Percentiles rank a stretch among this genome's conserved stretches.
These are phyloP conservation scores for Myotis davidii DNA, from an alignment of 2,113 vertebrate genomes.

Conservation along the genomic window DNA sequence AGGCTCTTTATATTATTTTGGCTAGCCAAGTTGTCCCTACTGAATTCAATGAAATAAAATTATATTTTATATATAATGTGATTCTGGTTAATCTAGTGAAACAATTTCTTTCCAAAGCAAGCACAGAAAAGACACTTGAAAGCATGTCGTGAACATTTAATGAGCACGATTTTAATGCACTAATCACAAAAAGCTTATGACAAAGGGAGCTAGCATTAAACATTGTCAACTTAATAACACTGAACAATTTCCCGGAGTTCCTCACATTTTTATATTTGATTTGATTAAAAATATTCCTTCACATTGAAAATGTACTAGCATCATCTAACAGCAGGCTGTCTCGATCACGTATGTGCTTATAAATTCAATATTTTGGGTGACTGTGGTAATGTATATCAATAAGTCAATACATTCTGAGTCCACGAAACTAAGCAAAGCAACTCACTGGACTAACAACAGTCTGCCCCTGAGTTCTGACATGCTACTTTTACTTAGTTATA, in stretches of 20 bases:
- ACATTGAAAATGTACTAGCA: not conserved
- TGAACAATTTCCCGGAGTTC: not conserved
- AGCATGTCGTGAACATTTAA: constrained; percentile 29
- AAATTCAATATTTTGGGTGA: not conserved
- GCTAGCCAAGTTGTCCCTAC: not conserved
- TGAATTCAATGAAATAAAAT: constrained; percentile 48
- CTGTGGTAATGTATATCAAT: not conserved
- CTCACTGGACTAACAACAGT: not conserved
- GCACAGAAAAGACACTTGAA: constrained; percentile 41
- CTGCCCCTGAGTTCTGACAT: not conserved
- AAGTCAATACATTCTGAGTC: not conserved
- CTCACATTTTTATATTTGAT: not conserved
- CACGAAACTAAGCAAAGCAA: not conserved
- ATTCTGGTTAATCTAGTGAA: constrained; percentile 54
- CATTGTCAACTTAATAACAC: not conserved
- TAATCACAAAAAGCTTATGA: constrained; percentile 2
- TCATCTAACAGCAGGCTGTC: not conserved
- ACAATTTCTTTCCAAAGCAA: constrained; percentile 59
- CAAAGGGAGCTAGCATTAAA: constrained; percentile 1
- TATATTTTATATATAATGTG: not conserved
- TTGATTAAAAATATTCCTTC: not conserved
- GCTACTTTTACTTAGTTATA: not conserved
- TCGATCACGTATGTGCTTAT: not conserved
- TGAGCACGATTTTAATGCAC: constrained; percentile 7
- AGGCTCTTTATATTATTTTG: constrained; percentile 44